A percentile compares a stretch with the other conserved stretches of the same genome.
Evolutionary conservation across 2,113 vertebrate genomes (phyloP).

Genomic region (Lichenostomus cassidix): DNA sequence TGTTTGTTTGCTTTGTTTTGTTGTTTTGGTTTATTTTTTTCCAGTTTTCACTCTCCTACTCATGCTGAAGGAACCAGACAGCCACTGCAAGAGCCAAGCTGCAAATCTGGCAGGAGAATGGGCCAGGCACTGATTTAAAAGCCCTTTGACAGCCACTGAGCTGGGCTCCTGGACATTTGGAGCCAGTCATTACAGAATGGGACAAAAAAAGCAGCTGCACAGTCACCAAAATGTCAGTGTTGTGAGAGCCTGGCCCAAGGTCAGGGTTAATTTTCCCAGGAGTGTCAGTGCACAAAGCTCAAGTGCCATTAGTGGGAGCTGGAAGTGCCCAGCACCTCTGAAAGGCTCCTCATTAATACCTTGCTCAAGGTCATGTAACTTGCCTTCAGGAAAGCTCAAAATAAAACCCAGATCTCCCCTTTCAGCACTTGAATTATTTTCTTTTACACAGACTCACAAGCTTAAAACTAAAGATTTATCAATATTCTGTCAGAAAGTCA

Average conservation of each 20-base stretch:
- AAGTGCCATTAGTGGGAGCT: constrained; percentile 1
- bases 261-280: background rate
- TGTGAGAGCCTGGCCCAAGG: background rate
- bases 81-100: background rate
- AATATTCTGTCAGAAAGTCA: background rate
- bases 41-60: background rate
- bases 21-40: background rate
- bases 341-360: constrained; percentile 10
- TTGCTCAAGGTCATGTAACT: constrained; percentile 28
- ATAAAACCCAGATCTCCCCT: background rate
- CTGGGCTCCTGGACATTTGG: background rate
- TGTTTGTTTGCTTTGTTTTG: background rate
- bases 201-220: constrained; percentile 26
- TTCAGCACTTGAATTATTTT: background rate
- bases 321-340: background rate
- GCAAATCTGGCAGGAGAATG: background rate
- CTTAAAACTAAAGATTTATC: background rate
- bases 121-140: background rate
- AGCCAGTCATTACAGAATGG: background rate
- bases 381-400: background rate
- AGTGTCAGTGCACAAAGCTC: background rate
- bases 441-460: background rate
- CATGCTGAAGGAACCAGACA: background rate
- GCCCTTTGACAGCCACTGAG: background rate
- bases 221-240: constrained; percentile 31